Conservation (phyloP, 2,797 vertebrate species). For the Anabacerthia variegaticeps region DNA sequence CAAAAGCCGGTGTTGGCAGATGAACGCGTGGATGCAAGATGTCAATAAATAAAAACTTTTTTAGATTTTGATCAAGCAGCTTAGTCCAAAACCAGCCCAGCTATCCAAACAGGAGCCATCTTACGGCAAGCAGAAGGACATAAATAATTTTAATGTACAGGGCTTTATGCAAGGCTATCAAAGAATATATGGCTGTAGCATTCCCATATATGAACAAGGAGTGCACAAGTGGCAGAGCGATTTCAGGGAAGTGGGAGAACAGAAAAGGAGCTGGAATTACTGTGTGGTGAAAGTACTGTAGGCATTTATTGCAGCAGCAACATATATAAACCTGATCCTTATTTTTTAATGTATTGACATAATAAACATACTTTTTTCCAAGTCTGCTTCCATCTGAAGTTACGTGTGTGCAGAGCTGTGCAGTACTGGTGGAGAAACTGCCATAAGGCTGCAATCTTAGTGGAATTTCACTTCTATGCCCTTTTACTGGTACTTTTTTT, state of each 20-base stretch:
- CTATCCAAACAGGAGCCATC: background rate
- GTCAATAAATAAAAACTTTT: background rate
- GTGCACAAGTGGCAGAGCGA: background rate
- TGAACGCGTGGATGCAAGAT: background rate
- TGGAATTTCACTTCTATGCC: background rate
- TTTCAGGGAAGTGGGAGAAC: background rate
- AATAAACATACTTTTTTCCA: background rate
- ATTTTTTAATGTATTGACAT: background rate
- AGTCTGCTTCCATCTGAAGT: background rate
- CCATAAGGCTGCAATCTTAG: accelerated
- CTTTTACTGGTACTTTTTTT: background rate
- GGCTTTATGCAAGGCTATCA: background rate
- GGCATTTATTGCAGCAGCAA: background rate
- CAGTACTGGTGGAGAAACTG: background rate
- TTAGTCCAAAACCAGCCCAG: background rate
- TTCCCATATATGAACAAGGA: background rate
- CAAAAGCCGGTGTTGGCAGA: background rate
- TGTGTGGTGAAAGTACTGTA: background rate
- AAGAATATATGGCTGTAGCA: background rate
- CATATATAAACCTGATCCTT: background rate
- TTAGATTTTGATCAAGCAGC: background rate
- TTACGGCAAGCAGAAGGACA: background rate
- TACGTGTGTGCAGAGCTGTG: background rate
- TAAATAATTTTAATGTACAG: background rate
- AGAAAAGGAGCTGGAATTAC: background rate